These are phyloP conservation scores for Drosophila ohnishii DNA, from an alignment of 1,140 invertebrate genomes.

Conservation along the genomic window DNA sequence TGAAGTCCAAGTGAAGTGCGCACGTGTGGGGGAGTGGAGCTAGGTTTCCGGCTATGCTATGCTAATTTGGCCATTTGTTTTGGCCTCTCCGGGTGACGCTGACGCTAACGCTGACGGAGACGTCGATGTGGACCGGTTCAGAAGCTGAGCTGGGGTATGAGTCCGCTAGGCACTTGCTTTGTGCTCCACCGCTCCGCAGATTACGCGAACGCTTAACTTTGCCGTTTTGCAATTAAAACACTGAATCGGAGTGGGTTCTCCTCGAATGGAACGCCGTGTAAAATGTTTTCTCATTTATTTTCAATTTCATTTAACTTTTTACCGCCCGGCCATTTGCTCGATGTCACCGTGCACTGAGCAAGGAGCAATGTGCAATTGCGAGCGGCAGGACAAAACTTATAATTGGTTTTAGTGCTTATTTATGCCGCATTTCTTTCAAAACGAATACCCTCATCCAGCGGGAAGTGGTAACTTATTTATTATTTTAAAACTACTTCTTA, in stretches of 20 bases:
- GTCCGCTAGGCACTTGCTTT: constrained; percentile 57
- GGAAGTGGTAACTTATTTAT: too few relatives aligned
- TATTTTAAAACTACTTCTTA: too few relatives aligned
- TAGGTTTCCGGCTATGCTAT: constrained; percentile 28
- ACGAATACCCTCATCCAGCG: constrained; percentile 49
- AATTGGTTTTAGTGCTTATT: constrained; percentile 79
- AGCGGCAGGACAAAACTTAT: constrained; percentile 74
- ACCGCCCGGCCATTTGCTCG: constrained; percentile 64
- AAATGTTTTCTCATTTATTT: constrained; percentile 81
- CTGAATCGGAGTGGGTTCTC: constrained; percentile 23
- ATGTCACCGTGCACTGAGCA: constrained; percentile 65
- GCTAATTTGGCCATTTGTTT: constrained; percentile 77
- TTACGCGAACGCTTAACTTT: constrained; percentile 63
- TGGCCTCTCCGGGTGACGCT: constrained; percentile 19
- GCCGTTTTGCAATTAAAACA: constrained; percentile 71
- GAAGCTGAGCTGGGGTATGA: background rate
- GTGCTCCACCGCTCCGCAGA: constrained; percentile 32
- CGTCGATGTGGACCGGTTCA: constrained; percentile 8
- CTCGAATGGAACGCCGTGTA: constrained; percentile 51
- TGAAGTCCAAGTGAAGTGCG: constrained; percentile 78
- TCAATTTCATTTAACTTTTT: constrained; percentile 80
- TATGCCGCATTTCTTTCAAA: constrained; percentile 75
- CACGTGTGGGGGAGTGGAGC: constrained; percentile 51
- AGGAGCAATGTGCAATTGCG: constrained; percentile 65
- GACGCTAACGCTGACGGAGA: constrained; percentile 4